Evolutionary conservation across 2,113 vertebrate species (phyloP), one percentile per base, ranked within the genome.

Genomic region (Pluvialis apricaria): DNA sequence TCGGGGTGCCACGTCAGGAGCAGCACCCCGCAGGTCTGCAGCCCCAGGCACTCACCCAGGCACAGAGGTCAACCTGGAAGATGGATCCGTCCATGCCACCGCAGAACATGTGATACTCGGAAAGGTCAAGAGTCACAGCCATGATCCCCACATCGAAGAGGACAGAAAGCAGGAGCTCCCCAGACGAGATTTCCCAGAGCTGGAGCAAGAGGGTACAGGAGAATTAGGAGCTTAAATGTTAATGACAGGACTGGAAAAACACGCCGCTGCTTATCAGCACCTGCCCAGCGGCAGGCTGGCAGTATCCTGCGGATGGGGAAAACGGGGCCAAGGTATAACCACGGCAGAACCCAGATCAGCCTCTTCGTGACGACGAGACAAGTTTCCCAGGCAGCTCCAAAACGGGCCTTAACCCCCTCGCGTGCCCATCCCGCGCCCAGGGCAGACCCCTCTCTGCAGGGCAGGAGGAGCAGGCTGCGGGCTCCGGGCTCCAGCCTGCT

Each of bases 141-240:
- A 99, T 98, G 98, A 99, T 98, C 68, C 98, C 98, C 94, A 99
- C 98, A 0, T 99, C 99, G 4, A 99, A 99, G 44, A 99, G 98
- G 29, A 99, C 97, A 0, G 99, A 99, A 10, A 99, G 97, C 22
- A 99, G 98, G 75, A 99, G 98, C 38, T 99, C 98, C 2, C 99
- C 99, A 0, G 99, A 99, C 2, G 99, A 99, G 93, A 99, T 45
- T 95, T 99, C 99, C 99, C 99, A 99, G 15, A 99, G 98, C 99
- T 99, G 85, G 31, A 86, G 61, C 1, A 16, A 52, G 26, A 24
- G 29, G 38, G 64, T 5, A 60, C n/a, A 55, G 52, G 29, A 60
- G 24, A 75, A 31, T 29, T 11, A 70, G n/a, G 47, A 44, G 21
- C 49, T 40, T 44, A 36, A 49, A 61, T 1, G 21, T 14, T 29